These are phyloP conservation scores for Heliconius ismenius DNA, from an alignment of 2,888 invertebrate genomes.

Conservation along the genomic window DNA sequence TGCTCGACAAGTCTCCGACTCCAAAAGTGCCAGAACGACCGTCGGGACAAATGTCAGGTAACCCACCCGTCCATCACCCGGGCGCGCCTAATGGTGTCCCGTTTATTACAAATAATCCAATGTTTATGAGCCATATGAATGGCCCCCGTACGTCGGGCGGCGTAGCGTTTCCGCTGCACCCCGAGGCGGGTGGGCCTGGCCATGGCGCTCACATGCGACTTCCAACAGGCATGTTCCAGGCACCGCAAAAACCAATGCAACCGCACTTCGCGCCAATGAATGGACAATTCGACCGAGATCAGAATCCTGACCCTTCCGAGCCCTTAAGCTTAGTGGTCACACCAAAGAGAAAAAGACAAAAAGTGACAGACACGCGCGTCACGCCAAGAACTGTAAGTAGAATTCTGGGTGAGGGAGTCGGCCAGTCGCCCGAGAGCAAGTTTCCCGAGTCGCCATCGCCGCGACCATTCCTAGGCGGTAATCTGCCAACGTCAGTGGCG, in stretches of 20 bases:
- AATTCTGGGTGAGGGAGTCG: slow-evolving; percentile 90
- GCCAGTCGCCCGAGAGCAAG: slow-evolving; percentile 84
- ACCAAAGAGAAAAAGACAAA: slow-evolving; percentile 97
- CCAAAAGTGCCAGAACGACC: slow-evolving; percentile 87
- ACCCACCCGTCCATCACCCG: slow-evolving; percentile 78
- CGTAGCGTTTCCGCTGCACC: slow-evolving; percentile 87
- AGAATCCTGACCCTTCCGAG: slow-evolving; percentile 94
- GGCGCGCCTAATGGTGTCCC: slow-evolving; percentile 75
- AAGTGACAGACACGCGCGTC: slow-evolving; percentile 96
- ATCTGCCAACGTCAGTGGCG: slow-evolving; percentile 96
- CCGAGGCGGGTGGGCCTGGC: slow-evolving; percentile 80
- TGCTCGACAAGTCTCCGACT: slow-evolving; percentile 90
- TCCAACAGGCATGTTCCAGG: slow-evolving; percentile 90
- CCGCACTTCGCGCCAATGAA: slow-evolving; percentile 86
- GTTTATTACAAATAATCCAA: slow-evolving; percentile 73
- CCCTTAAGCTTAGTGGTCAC: slow-evolving; percentile 96
- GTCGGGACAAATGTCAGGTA: slow-evolving; percentile 80
- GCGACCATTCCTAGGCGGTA: slow-evolving; percentile 90
- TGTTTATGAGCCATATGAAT: slow-evolving; percentile 80
- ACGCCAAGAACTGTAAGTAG: slow-evolving; percentile 95
- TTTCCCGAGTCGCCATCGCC: slow-evolving; percentile 87
- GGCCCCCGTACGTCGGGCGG: slow-evolving; percentile 83
- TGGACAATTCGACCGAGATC: slow-evolving; percentile 84
- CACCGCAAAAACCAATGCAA: slow-evolving; percentile 89
- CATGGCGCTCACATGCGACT: slow-evolving; percentile 80